A percentile compares a stretch with the other conserved stretches of the same genome.
phyloP scores from a whole-genome alignment of 2,113 vertebrate species.

The Trichechus manatus region DNA sequence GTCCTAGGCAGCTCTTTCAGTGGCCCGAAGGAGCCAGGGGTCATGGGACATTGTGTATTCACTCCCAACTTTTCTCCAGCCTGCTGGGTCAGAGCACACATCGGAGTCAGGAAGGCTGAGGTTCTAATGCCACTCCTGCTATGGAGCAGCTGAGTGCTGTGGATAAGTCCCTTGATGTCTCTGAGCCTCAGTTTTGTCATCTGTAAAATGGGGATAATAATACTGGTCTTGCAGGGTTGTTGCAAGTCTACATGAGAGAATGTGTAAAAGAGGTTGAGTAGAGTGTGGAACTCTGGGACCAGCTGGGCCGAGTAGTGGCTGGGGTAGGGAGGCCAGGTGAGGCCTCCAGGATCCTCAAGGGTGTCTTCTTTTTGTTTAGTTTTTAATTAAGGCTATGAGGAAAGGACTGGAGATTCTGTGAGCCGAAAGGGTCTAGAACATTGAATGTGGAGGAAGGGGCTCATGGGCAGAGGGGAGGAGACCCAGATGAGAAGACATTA shows the following conservation, averaged over 20 bases:
- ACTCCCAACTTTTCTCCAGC: fast-evolving
- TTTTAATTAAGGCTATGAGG: neutral
- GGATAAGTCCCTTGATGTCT: neutral
- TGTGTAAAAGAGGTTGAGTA: neutral
- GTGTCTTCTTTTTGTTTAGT: neutral
- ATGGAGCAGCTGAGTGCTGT: neutral
- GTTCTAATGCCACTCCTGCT: neutral
- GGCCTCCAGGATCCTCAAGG: neutral
- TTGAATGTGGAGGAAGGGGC: neutral
- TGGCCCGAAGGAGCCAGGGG: neutral
- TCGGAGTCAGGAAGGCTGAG: neutral
- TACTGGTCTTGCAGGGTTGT: neutral
- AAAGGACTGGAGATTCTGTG: neutral
- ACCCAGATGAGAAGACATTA: neutral
- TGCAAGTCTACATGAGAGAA: neutral
- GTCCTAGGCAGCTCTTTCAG: neutral
- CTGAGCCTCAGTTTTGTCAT: neutral
- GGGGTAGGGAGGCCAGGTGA: neutral
- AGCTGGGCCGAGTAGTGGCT: neutral
- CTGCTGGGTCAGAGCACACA: neutral
- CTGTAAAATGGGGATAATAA: neutral
- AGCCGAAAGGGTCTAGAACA: neutral
- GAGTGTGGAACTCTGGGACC: neutral
- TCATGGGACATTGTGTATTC: neutral
- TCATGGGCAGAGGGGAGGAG: neutral